These are phyloP conservation scores for Elephantulus edwardii DNA, from an alignment of 2,113 vertebrate species.

Conservation along the genomic window DNA sequence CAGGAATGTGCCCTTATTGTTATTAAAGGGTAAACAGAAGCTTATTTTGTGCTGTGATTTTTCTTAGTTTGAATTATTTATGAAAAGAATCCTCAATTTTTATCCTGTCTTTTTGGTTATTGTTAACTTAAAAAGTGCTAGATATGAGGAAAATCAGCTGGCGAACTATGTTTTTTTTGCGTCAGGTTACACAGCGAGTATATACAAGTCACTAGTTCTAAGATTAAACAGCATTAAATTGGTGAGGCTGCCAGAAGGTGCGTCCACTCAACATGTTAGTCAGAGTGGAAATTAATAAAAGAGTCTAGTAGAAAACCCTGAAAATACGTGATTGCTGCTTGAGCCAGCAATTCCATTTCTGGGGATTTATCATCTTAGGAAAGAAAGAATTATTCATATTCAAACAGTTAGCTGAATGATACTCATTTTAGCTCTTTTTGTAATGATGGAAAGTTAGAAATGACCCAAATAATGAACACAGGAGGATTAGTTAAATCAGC, in stretches of 20 bases:
- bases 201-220: not conserved
- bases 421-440: not conserved
- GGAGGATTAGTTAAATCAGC: not conserved
- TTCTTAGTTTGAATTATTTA: conserved; percentile 1
- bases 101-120: conserved; percentile 11
- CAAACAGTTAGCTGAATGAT: not conserved
- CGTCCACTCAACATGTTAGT: not conserved
- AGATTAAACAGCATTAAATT: not conserved
- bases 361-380: conserved; percentile 30
- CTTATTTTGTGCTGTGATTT: conserved; percentile 26
- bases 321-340: conserved; percentile 23
- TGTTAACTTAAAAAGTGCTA: conserved; percentile 30
- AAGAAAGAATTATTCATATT: conserved; percentile 36
- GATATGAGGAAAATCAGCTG: conserved; percentile 9
- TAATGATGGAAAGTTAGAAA: conserved; percentile 26
- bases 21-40: not conserved
- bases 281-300: conserved; percentile 42
- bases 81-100: not conserved
- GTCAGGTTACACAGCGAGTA: not conserved
- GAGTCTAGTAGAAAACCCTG: conserved; percentile 14
- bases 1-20: conserved; percentile 17
- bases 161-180: conserved; percentile 44
- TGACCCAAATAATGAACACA: not conserved
- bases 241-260: not conserved
- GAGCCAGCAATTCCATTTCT: conserved; percentile 22